Base-by-base conservation (phyloP, 2,888 invertebrate species). In the Psylliodes chrysocephalus region DNA sequence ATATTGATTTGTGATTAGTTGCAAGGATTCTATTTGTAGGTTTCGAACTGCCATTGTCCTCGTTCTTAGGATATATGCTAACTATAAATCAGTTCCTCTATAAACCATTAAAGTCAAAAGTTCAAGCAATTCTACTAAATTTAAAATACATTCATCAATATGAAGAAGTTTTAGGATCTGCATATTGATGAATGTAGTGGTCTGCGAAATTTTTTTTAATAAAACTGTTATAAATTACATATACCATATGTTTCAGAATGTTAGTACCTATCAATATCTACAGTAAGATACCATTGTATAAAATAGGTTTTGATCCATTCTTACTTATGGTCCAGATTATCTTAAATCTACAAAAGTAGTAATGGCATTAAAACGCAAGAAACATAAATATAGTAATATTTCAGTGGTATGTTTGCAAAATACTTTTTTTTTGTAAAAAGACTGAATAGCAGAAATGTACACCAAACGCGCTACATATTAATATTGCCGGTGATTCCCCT, bases 391-490 rank as follows among this genome's bases (percentile, higher is more conserved):
- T n/a, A 10, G 46, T 46, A 54, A 44, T 28, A 51, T 30, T 59
- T 49, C 25, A 35, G 15, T 51, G 14, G 19, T 22, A 42, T 60
- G 38, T 67, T 65, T 56, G 57, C 66, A 67, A 52, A 42, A 53
- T 33, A 56, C 60, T 67, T 65, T 52, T 56, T 65, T 70, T 65
- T 61, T 69, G 67, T 69, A 70, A 71, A 69, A 74, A 75, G 75
- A 75, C 75, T 75, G 75, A 74, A 70, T 72, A 71, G 66, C 66
- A 67, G 66, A 68, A 70, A 69, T 60, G 52, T 61, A 55, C 56
- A 64, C 47, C 52, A 44, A 57, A 51, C 19, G 44, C 40, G 25
- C 44, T 55, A 60, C 46, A 49, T 63, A 52, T 47, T 62, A 28
- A 55, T 56, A 52, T 54, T 54, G 44, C 44, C 54, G 7, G 33